A percentile compares a stretch with the other conserved stretches of the same genome.
Evolutionary conservation across 1,140 invertebrate genomes (phyloP).

Genomic region (Drosophila arizonae): DNA sequence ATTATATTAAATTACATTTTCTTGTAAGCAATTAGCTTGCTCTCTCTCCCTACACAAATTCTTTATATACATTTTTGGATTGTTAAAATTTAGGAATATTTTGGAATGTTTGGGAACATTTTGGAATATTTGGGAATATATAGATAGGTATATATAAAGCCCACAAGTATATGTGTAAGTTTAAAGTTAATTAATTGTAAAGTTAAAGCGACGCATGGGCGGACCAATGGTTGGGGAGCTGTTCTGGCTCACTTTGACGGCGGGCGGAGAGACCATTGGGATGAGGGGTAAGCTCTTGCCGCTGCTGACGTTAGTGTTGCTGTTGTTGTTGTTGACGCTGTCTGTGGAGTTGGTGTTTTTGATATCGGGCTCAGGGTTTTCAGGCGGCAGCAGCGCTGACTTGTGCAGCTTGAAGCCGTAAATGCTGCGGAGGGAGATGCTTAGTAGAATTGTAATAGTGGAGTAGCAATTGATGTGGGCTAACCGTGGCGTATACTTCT

Average conservation of each 20-base stretch:
- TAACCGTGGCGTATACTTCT: conserved; percentile 36
- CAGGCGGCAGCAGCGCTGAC: conserved; percentile 7
- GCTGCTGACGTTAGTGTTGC: not conserved
- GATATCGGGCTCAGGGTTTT: not conserved
- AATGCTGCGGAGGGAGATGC: conserved; percentile 1
- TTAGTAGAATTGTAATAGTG: not conserved
- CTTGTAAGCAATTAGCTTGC: no score
- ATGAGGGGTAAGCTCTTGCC: not conserved
- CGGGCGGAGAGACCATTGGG: not conserved
- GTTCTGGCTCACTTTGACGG: not conserved
- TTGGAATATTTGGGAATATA: no score
- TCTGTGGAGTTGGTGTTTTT: not conserved
- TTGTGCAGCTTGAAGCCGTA: conserved; percentile 38
- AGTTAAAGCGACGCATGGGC: conserved; percentile 3
- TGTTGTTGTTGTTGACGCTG: not conserved
- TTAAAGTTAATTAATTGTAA: conserved; percentile 6
- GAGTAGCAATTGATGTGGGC: not conserved
- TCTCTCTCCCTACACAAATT: no score
- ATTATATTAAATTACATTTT: no score
- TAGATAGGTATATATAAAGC: no score
- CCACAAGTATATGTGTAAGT: no score
- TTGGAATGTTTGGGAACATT: no score
- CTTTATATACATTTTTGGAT: no score
- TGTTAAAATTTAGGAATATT: no score
- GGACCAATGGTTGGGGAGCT: not conserved